Evolutionary conservation across 1,140 invertebrate genomes (phyloP).

Genomic region (Listronotus bonariensis): DNA sequence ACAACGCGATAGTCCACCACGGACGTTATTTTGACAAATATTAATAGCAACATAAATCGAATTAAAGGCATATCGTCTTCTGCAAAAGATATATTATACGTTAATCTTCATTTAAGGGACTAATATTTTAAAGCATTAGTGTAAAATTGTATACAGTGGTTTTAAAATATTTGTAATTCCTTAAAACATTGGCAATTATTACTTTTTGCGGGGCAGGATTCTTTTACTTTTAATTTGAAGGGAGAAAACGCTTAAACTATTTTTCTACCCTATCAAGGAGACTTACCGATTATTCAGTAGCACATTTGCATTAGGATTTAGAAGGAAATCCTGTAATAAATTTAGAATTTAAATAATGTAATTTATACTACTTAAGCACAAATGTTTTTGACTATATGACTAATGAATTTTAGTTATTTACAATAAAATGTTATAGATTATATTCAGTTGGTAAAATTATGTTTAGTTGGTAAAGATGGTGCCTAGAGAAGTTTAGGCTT

Average conservation of each 20-base stretch:
- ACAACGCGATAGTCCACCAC: no score
- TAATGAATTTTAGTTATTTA: no score
- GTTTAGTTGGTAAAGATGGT: no score
- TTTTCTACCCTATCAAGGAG: constrained; percentile 17
- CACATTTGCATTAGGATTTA: constrained; percentile 28
- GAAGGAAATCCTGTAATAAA: constrained; percentile 18
- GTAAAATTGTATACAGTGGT: constrained; percentile 17
- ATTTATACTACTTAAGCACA: background rate
- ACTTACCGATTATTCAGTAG: constrained; percentile 22
- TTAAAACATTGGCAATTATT: constrained; percentile 26
- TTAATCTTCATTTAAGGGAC: no score
- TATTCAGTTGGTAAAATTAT: no score
- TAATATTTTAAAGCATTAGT: constrained; percentile 20
- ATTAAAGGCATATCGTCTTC: no score
- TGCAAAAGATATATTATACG: no score
- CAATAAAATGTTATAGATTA: no score
- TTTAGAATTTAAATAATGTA: constrained; percentile 6
- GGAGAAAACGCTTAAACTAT: constrained; percentile 13
- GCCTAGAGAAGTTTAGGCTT: no score
- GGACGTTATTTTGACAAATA: no score
- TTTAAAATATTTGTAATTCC: constrained; percentile 24
- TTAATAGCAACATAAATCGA: no score
- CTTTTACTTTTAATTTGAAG: constrained; percentile 9
- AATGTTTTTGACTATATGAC: no score
- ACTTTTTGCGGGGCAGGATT: constrained; percentile 14